Percentiles rank a stretch among this genome's conserved stretches.
phyloP scores from a whole-genome alignment of 2,888 invertebrate species.

The Drosophila merina region DNA sequence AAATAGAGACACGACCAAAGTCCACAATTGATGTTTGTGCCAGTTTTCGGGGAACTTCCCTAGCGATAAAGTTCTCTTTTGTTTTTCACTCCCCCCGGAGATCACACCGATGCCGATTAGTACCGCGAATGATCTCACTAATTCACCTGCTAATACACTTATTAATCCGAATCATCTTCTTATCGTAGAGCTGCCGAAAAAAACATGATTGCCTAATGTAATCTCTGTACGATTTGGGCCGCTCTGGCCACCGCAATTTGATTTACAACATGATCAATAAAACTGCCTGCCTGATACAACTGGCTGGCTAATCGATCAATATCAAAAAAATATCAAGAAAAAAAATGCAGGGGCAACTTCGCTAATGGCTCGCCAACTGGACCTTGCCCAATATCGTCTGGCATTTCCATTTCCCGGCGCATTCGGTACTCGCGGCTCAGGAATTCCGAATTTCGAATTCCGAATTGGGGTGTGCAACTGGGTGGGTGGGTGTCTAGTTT shows the following conservation, averaged over 20 bases:
- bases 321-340: constrained; percentile 21
- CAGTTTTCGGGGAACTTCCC: constrained; percentile 35
- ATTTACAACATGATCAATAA: constrained; percentile 66
- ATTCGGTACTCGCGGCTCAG: constrained; percentile 1
- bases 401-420: constrained; percentile 32
- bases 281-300: constrained; percentile 43
- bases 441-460: constrained; percentile 14
- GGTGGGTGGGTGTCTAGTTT: constrained; percentile 35
- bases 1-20: constrained; percentile 68
- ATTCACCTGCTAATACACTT: neutral
- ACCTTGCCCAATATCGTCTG: constrained; percentile 69
- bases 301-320: constrained; percentile 59
- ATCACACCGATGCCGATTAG: constrained; percentile 17
- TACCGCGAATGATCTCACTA: neutral
- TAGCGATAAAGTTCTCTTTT: constrained; percentile 18
- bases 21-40: constrained; percentile 44
- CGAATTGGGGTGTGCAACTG: constrained; percentile 13
- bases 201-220: constrained; percentile 50
- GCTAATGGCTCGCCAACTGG: constrained; percentile 51
- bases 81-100: neutral
- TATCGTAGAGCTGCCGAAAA: constrained; percentile 12
- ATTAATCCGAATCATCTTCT: constrained; percentile 3
- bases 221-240: constrained; percentile 51
- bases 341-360: constrained; percentile 46
- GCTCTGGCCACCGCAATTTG: constrained; percentile 41